Percentiles rank a stretch among this genome's conserved stretches.
phyloP scores from a whole-genome alignment of 1,140 invertebrate species.

The Drosophila miranda region DNA sequence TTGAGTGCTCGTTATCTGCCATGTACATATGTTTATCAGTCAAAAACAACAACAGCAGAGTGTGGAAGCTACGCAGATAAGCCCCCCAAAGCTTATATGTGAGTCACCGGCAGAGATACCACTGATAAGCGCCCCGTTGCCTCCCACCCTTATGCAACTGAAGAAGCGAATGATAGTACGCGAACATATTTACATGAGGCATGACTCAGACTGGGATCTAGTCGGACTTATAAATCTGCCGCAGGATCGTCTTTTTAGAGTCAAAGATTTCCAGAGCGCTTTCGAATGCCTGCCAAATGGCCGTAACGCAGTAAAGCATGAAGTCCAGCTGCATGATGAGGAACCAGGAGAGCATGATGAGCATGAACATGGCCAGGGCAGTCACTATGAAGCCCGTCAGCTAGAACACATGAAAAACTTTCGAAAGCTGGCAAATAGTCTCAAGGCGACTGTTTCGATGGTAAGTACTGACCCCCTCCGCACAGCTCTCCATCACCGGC shows the following conservation, averaged over 20 bases:
- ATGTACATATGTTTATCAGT: neutral
- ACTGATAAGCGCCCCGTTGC: constrained; percentile 21
- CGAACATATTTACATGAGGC: neutral
- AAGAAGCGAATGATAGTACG: constrained; percentile 3
- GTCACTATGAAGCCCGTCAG: constrained; percentile 63
- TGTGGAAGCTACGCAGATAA: constrained; percentile 32
- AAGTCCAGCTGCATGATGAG: constrained; percentile 50
- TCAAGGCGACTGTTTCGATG: neutral
- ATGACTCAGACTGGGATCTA: constrained; percentile 18
- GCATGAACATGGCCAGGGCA: constrained; percentile 42
- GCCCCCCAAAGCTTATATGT: constrained; percentile 5
- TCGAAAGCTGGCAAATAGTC: constrained; percentile 18
- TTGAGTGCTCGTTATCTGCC: constrained; percentile 3
- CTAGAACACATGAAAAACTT: constrained; percentile 39
- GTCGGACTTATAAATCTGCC: neutral
- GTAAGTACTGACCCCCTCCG: constrained; percentile 55
- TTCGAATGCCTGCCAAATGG: neutral
- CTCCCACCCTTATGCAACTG: constrained; percentile 14
- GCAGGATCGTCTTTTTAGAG: neutral
- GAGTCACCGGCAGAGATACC: constrained; percentile 16
- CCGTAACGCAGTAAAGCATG: neutral
- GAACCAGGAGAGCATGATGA: constrained; percentile 61
- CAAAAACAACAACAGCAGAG: constrained; percentile 5
- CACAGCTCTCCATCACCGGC: constrained; percentile 6
- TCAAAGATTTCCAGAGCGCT: neutral